Evolutionary conservation across 2,888 invertebrate genomes (phyloP).

Genomic region (Creontiades dilutus): DNA sequence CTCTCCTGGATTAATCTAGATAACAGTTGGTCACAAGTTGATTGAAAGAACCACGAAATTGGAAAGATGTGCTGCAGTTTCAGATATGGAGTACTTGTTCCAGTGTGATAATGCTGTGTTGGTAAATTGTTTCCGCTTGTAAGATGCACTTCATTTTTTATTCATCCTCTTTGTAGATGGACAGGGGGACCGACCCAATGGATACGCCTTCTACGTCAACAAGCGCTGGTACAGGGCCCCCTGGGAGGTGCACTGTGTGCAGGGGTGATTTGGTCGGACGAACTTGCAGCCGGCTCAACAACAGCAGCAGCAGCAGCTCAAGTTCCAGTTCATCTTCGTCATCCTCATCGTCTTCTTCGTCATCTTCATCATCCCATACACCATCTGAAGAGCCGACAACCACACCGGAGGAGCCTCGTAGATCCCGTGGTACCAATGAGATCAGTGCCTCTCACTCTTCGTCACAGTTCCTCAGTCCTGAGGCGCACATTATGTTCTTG

Average conservation of each 20-base stretch:
- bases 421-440: constrained; percentile 74
- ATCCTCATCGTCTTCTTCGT: constrained; percentile 34
- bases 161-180: constrained; percentile 80
- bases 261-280: constrained; percentile 51
- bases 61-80: too few species aligned
- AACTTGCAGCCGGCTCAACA: neutral
- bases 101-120: too few species aligned
- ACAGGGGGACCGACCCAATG: constrained; percentile 86
- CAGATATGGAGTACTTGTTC: too few species aligned
- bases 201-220: constrained; percentile 79
- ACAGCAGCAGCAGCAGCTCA: constrained; percentile 24
- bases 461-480: constrained; percentile 72
- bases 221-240: neutral
- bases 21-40: too few species aligned
- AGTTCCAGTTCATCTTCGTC: constrained; percentile 49
- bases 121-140: too few species aligned
- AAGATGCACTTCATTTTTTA: too few species aligned
- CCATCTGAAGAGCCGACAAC: constrained; percentile 44
- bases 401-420: constrained; percentile 55
- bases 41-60: too few species aligned
- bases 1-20: too few species aligned
- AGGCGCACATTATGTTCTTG: neutral
- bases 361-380: neutral
- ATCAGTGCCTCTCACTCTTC: constrained; percentile 75
- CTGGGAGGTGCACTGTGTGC: constrained; percentile 46